Evolutionary conservation across 2,113 vertebrate species (phyloP).

Genomic region (Grus americana): DNA sequence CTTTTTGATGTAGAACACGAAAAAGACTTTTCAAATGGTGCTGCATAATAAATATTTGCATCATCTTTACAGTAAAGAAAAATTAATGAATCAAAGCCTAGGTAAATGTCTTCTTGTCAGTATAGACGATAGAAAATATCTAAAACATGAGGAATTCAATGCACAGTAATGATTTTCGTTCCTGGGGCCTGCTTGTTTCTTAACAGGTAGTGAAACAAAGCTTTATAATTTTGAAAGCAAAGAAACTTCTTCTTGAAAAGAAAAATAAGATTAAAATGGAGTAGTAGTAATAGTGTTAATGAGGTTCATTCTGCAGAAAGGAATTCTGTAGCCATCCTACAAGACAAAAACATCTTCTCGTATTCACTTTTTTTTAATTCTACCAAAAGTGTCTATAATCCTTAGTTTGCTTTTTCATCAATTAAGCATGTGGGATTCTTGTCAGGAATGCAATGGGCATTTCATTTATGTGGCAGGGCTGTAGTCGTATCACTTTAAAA

Average conservation of each 20-base stretch:
- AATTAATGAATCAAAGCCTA: background rate
- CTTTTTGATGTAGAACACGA: constrained; percentile 37
- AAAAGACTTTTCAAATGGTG: constrained; percentile 23
- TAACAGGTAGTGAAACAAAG: background rate
- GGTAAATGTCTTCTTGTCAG: background rate
- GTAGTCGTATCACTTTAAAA: background rate
- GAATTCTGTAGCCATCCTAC: background rate
- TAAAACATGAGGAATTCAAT: background rate
- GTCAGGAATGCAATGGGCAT: background rate
- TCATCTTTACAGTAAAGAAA: constrained; percentile 1
- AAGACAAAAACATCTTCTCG: background rate
- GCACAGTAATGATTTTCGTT: constrained; percentile 26
- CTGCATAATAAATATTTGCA: constrained; percentile 32
- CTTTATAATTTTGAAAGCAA: background rate
- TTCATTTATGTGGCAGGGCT: constrained; percentile 8
- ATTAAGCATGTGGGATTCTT: background rate
- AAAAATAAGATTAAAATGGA: background rate
- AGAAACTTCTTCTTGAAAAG: background rate
- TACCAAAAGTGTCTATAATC: background rate
- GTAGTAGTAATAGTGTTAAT: background rate
- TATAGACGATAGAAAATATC: background rate
- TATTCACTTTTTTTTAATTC: background rate
- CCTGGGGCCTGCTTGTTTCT: background rate
- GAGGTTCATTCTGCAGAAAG: background rate
- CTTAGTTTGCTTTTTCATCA: background rate